A percentile compares a stretch with the other conserved stretches of the same genome.
Evolutionary conservation across 2,797 vertebrate species (phyloP).

Genomic region (Sciaenops ocellatus): DNA sequence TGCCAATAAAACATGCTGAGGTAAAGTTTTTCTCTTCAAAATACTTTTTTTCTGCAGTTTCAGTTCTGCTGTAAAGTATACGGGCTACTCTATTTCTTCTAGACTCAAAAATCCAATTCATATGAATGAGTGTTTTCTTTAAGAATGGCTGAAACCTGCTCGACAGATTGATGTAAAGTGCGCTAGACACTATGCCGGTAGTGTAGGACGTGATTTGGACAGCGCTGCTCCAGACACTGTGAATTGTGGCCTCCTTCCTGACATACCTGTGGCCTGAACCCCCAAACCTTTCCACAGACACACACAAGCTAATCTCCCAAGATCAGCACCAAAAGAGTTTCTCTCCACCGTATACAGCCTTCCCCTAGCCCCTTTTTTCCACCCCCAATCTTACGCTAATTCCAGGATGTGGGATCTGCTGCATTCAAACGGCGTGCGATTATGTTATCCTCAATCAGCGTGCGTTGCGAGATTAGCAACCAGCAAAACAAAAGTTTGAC

Average conservation of each 20-base stretch:
- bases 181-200: constrained; percentile 63
- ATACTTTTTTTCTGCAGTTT: constrained; percentile 6
- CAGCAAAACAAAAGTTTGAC: constrained; percentile 72
- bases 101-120: constrained; percentile 37
- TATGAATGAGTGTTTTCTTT: constrained; percentile 60
- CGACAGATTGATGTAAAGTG: constrained; percentile 77
- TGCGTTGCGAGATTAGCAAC: constrained; percentile 71
- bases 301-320: constrained; percentile 74
- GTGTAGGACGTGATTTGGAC: constrained; percentile 81
- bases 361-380: constrained; percentile 55
- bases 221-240: constrained; percentile 76
- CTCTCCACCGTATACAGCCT: constrained; percentile 64
- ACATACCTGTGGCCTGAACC: constrained; percentile 86
- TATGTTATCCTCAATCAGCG: constrained; percentile 70
- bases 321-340: constrained; percentile 75
- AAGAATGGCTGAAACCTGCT: constrained; percentile 73
- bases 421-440: constrained; percentile 62
- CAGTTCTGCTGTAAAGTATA: not conserved
- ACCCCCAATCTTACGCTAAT: constrained; percentile 65
- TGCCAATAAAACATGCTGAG: constrained; percentile 22
- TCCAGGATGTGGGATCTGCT: constrained; percentile 77
- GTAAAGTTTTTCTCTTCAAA: constrained; percentile 15
- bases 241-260: constrained; percentile 84
- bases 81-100: constrained; percentile 23
- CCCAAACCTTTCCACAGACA: constrained; percentile 81